These are phyloP conservation scores for Stictocephala bisonia DNA, from an alignment of 2,888 invertebrate genomes.

Conservation along the genomic window DNA sequence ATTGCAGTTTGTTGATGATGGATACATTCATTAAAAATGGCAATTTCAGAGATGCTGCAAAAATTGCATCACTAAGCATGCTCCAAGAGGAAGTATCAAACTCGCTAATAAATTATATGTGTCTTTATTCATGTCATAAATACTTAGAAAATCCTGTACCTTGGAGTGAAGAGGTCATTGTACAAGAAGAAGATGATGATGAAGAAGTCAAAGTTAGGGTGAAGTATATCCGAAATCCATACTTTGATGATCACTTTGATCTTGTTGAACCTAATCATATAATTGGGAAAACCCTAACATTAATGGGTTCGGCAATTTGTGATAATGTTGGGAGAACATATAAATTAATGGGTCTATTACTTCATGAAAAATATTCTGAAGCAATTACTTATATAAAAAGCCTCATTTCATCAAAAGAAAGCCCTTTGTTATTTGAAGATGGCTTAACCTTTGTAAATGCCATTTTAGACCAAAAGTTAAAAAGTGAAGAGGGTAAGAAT, in stretches of 20 bases:
- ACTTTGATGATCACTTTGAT: conserved; percentile 92
- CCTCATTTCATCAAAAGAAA: conserved; percentile 55
- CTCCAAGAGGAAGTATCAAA: conserved; percentile 88
- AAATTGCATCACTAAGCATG: conserved; percentile 83
- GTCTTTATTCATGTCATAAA: conserved; percentile 80
- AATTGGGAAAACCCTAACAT: conserved; percentile 84
- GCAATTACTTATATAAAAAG: conserved; percentile 62
- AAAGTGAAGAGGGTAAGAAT: conserved; percentile 7
- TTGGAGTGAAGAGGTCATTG: conserved; percentile 64
- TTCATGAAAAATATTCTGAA: conserved; percentile 75
- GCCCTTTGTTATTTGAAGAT: conserved; percentile 64
- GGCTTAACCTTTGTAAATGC: conserved; percentile 64
- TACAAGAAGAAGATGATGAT: conserved; percentile 65
- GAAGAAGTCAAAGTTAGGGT: conserved; percentile 81
- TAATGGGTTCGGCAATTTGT: conserved; percentile 68
- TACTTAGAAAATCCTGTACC: conserved; percentile 70
- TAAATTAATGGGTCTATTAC: conserved; percentile 74
- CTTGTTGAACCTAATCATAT: conserved; percentile 76
- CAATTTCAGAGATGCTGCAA: conserved; percentile 78
- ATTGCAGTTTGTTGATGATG: conserved; percentile 81
- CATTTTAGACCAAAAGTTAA: conserved; percentile 59
- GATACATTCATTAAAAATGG: conserved; percentile 79
- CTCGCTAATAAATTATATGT: conserved; percentile 75
- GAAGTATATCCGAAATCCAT: conserved; percentile 81
- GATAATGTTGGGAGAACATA: conserved; percentile 69